phyloP scores from a whole-genome alignment of 2,113 vertebrate genomes.

The Alectura lathami region DNA sequence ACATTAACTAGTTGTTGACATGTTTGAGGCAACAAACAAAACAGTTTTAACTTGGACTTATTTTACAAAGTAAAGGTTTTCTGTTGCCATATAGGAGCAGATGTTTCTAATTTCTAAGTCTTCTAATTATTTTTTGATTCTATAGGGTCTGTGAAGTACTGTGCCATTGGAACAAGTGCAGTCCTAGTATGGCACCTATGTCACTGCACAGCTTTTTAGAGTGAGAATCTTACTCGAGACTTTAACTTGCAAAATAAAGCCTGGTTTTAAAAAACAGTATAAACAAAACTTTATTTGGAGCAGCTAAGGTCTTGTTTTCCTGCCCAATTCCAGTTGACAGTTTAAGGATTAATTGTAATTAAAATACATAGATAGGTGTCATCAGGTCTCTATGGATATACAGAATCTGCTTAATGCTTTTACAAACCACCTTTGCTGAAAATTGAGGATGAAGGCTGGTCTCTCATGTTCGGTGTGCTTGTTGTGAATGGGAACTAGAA shows the following conservation, averaged over 20 bases:
- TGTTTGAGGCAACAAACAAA: no score
- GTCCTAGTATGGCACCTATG: background rate
- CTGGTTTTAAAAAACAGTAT: background rate
- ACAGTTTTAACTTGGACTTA: background rate
- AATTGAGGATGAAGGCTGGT: background rate
- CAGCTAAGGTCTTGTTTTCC: background rate
- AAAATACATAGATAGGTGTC: background rate
- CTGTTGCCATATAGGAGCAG: background rate
- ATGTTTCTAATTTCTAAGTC: background rate
- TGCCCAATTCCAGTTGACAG: background rate
- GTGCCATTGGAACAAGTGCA: fast-evolving
- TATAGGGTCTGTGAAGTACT: background rate
- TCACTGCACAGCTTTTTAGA: background rate
- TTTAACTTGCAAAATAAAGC: background rate
- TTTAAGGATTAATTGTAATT: background rate
- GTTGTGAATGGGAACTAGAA: background rate
- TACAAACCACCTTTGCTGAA: background rate
- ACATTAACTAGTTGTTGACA: background rate
- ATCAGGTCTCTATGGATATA: background rate
- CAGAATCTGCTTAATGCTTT: background rate
- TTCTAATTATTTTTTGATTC: background rate
- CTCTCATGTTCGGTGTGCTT: background rate
- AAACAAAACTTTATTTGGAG: background rate
- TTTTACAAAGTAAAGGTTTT: background rate
- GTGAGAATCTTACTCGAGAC: background rate